Conservation (phyloP, 2,888 invertebrate species). For the Osedax fenrisi region DNA sequence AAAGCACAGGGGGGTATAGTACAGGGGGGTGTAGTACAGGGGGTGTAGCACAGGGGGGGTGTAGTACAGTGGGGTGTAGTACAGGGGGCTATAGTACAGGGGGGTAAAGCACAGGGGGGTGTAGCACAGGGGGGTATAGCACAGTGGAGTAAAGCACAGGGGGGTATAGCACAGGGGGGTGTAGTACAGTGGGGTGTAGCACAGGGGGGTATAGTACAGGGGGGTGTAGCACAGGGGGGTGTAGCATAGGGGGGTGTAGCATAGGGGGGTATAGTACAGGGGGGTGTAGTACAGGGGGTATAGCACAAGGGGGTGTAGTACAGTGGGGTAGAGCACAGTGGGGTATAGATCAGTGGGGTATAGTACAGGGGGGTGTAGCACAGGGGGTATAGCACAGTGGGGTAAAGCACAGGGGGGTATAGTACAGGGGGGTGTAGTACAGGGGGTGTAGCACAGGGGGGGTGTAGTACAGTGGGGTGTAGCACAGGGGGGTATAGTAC, state of each 20-base stretch:
- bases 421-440: background rate
- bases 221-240: background rate
- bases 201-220: background rate
- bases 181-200: background rate
- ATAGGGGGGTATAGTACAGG: background rate
- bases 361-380: background rate
- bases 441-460: background rate
- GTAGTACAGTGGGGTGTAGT: too few species aligned
- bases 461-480: background rate
- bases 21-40: too few species aligned
- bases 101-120: too few species aligned
- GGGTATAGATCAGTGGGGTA: background rate
- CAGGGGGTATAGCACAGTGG: constrained; percentile 3
- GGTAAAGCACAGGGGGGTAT: background rate
- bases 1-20: background rate
- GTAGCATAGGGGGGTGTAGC: too few species aligned
- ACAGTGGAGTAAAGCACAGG: too few species aligned
- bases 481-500: too few species aligned
- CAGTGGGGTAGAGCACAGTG: background rate
- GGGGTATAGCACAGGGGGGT: too few species aligned
- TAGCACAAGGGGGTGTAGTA: background rate
- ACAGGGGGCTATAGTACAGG: too few species aligned
- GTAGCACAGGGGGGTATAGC: too few species aligned
- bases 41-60: background rate
- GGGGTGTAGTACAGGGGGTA: background rate